Evolutionary conservation across 2,113 vertebrate species (phyloP).

Genomic region (Tachysurus vachellii): DNA sequence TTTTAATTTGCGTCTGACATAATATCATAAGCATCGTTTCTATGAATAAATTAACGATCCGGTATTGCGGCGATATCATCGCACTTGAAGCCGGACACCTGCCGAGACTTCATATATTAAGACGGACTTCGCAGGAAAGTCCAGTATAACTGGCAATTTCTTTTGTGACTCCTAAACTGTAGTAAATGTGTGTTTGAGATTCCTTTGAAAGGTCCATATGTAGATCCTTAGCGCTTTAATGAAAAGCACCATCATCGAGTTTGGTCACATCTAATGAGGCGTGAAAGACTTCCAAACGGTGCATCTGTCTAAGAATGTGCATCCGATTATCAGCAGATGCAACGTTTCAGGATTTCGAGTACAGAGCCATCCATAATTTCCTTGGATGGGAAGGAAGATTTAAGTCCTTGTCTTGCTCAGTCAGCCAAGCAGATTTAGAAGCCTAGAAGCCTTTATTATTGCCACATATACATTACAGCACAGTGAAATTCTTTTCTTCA

Average conservation of each 20-base stretch:
- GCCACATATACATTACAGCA: too few relatives aligned
- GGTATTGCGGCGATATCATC: background rate
- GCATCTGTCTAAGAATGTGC: background rate
- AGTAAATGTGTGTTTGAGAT: background rate
- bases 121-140: too few relatives aligned
- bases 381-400: background rate
- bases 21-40: background rate
- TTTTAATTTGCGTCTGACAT: background rate
- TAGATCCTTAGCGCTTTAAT: background rate
- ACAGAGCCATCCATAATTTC: background rate
- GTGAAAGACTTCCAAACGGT: background rate
- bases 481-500: too few relatives aligned
- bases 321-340: background rate
- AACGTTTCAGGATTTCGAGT: background rate
- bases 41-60: background rate
- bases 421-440: too few relatives aligned
- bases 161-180: background rate
- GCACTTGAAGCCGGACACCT: too few relatives aligned
- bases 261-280: background rate
- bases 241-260: background rate
- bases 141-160: too few relatives aligned
- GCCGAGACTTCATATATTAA: background rate
- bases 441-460: too few relatives aligned
- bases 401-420: background rate
- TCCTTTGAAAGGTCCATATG: background rate